Evolutionary conservation across 2,888 invertebrate genomes (phyloP), one percentile per base, ranked within the genome.

Genomic region (Plagodis pulveraria): DNA sequence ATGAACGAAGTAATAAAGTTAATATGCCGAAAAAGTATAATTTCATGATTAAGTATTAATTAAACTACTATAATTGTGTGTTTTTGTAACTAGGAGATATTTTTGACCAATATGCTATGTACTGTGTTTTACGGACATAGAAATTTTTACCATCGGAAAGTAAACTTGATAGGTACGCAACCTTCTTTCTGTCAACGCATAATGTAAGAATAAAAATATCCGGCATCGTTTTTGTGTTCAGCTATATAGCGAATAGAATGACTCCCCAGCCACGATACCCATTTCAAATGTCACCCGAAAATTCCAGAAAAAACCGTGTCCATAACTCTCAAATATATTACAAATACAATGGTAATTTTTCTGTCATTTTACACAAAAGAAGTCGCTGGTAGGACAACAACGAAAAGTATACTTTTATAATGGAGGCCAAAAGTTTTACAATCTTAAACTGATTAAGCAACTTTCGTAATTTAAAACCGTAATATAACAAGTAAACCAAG

Each of bases 401-500:
- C 57, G 44, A 38, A 44, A 55, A 60, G 56, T 52, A 60, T 12
- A 44, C 22, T 52, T 50, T 56, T 49, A 56, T 61, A 56, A 64
- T 55, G 43, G 50, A 10, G 47, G 40, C 47, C 45, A 48, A 62
- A 76, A 72, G 65, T 73, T 63, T 48, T 36, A 58, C 66, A 71
- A 70, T 72, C 66, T 53, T 41, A 59, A 71, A 74, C 66, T 74
- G 10, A 36, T 7, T 36, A 72, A 71, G 48, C 44, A 77, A 77
- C 66, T 77, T 76, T 70, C 69, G 74, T 73, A 69, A 76, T 76
- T 78, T 73, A 67, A 72, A 72, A 63, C 65, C 65, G 58, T 69
- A 53, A 57, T 62, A 59, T 57, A 63, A 62, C 62, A 58, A 60
- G 60, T 47, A 52, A 55, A 59, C 50, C 11, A 49, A 50, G 54